Evolutionary conservation across 2,797 vertebrate genomes (phyloP), one percentile per base, ranked within the genome.

Genomic region (Cyclopterus lumpus): DNA sequence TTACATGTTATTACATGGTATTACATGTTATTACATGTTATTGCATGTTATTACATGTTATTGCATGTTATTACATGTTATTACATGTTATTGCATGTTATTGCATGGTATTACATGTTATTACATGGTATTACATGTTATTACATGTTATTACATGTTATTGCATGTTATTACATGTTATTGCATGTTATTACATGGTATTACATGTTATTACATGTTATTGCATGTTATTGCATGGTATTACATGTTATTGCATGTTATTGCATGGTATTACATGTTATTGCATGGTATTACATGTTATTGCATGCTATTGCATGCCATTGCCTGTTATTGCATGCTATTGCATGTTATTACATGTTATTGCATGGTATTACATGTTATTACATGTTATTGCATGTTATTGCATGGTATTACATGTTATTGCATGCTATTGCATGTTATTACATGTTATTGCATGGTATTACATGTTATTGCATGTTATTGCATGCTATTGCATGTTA

Each of bases 331-430:
- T 10, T 36, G 9, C 36, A 9, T 38, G 36, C 38, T 38, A 38
- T 38, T 38, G 38, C 8, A 71, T 75, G 55, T 66, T 82, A n/a
- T 66, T 59, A 71, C 53, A 22, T 22, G 22, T 22, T 22, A 22
- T 22, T 22, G 22, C 22, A 22, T 22, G 34, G 8, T 36, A 36
- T 36, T 36, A 2, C 6, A 9, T 36, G 34, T 36, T 36, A 8
- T 36, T 36, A 36, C 9, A 36, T 36, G 34, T 6, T 36, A 36
- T 36, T 36, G 7, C 7, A 8, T 36, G 10, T 36, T 36, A 36
- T 10, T 9, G 11, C 36, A 38, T 38, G 36, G 38, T 38, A 38
- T 9, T 38, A 11, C 8, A 69, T 75, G 55, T 66, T 82, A 24
- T 68, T 59, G 71, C 53, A 22, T 22, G 34, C 8, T 36, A 36